These are phyloP conservation scores for Microcebus ravelobensis DNA, from an alignment of 2,113 vertebrate genomes.

Conservation along the genomic window DNA sequence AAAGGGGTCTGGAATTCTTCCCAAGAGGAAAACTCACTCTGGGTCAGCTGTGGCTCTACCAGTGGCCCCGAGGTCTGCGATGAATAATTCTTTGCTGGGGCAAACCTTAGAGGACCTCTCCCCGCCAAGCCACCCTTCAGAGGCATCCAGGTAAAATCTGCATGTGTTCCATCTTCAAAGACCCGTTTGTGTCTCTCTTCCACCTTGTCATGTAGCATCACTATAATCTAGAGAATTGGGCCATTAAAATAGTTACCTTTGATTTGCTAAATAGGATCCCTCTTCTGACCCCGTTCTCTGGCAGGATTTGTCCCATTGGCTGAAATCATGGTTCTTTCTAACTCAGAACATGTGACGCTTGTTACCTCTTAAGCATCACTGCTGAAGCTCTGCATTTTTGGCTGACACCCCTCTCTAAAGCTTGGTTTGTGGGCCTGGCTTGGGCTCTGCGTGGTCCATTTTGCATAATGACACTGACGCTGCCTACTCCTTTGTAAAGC, in stretches of 20 bases:
- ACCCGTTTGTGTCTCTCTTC: not conserved
- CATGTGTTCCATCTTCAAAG: conserved; percentile 49
- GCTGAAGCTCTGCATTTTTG: not conserved
- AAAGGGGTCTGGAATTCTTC: not conserved
- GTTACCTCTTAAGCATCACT: not conserved
- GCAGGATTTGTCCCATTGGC: not conserved
- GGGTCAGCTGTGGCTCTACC: not conserved
- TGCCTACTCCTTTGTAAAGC: not conserved
- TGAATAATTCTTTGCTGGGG: not conserved
- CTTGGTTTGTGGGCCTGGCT: too few relatives aligned
- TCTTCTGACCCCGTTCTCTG: not conserved
- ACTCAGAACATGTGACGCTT: not conserved
- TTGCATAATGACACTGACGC: conserved; percentile 34
- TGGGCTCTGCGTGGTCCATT: not conserved
- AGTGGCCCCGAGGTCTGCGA: not conserved
- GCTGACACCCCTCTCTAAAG: not conserved
- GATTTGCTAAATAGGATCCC: not conserved
- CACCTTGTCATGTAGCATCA: not conserved
- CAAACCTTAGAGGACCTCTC: not conserved
- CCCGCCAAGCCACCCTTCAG: not conserved
- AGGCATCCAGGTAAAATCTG: not conserved
- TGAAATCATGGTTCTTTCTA: conserved; percentile 7
- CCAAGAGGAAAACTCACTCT: not conserved
- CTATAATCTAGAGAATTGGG: conserved; percentile 17
- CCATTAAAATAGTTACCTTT: conserved; percentile 5